Evolutionary conservation across 2,888 invertebrate species (phyloP), one percentile per base, ranked within the genome.

Genomic region (Ashinkailepas kermadecensis): DNA sequence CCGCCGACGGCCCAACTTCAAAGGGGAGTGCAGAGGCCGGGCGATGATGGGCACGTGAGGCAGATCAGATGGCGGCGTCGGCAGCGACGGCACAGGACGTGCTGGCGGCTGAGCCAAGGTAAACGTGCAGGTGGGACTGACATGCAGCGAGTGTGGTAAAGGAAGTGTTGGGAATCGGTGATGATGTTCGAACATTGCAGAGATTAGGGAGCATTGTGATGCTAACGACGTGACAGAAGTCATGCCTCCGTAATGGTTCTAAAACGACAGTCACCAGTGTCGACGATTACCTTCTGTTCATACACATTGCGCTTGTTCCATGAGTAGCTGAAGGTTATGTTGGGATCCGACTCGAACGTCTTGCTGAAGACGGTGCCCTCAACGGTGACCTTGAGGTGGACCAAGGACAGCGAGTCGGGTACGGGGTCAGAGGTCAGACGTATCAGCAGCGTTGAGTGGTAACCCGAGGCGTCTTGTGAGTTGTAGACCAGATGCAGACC

Each of bases 271-370:
- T 39, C 39, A 39, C 39, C 39, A 39, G 39, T 39, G 54, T 74
- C 54, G 13, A 25, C 15, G 54, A 82, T 84, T 82, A 92, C 95
- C 89, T 96, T 97, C 89, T 98, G 97, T 86, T 95, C 94, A 89
- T 99, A 99, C 74, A 97, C 97, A 88, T 99, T 99, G 84, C 96
- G 91, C 87, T 97, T 95, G 88, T 97, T 97, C 99, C 99, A 99
- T 4, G 97, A 95, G 87, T 97, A 99, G 13, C 95, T 96, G 88
- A 97, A 97, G 81, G 94, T 95, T 83, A 99, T 89, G 87, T 96
- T 95, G 0, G 97, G 95, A 88, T 97, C 97, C 0, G 99, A 97
- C 88, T 98, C 98, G 87, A 99, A 97, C 0, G 93, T 93, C 88
- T 94, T 94, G 21, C 95, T 93, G 88, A 96, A 84, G 59, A 83